phyloP scores from a whole-genome alignment of 2,113 vertebrate genomes.

The Melanostigma gelatinosum region DNA sequence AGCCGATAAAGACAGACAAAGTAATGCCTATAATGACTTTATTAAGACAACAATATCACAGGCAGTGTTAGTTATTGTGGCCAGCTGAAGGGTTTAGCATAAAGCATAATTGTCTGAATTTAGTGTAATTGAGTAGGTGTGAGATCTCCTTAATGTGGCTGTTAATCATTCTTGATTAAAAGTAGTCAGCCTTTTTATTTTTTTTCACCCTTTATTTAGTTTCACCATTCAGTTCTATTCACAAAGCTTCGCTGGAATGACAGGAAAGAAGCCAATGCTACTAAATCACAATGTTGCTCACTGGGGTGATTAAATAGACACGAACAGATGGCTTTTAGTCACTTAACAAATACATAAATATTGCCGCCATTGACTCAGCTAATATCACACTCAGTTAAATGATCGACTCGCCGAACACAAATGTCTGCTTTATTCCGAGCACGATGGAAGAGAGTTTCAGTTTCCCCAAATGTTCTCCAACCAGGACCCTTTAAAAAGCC shows the following conservation, averaged over 20 bases:
- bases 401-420: not conserved
- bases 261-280: not conserved
- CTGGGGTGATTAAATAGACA: slow-evolving; percentile 1
- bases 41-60: not conserved
- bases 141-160: not conserved
- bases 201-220: not conserved
- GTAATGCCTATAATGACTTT: not conserved
- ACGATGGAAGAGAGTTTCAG: not conserved
- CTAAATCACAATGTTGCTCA: not conserved
- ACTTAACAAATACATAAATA: not conserved
- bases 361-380: not conserved
- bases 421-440: slow-evolving; percentile 5
- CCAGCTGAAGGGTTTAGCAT: not conserved
- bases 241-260: not conserved
- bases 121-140: not conserved
- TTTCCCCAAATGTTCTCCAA: not conserved
- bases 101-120: not conserved
- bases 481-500: not conserved
- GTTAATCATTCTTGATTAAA: not conserved
- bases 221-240: not conserved
- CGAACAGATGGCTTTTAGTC: slow-evolving; percentile 15
- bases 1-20: not conserved
- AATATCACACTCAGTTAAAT: slow-evolving; percentile 5
- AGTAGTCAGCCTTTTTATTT: not conserved
- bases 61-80: not conserved